Conservation (phyloP, 92 coral and sea anemone genomes). For the Epizoanthus scotinus region DNA sequence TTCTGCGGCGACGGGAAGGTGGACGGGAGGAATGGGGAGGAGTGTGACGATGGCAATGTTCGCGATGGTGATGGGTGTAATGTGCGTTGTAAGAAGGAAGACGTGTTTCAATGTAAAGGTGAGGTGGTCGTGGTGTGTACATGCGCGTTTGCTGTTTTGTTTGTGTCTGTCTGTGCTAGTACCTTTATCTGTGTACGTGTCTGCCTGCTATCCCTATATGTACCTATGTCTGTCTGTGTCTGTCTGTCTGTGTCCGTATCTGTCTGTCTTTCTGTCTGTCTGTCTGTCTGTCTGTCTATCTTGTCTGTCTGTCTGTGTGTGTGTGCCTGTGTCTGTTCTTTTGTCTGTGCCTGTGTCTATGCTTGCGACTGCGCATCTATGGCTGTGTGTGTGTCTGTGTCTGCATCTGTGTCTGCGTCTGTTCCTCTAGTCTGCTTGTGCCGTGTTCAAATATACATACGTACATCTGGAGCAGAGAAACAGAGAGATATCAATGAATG, state of each 20-base stretch:
- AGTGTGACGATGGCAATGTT: conserved; percentile 95
- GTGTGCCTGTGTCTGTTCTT: not conserved
- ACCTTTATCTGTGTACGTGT: not conserved
- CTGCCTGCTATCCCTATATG: too few relatives aligned
- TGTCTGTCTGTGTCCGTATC: too few relatives aligned
- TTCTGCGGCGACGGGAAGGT: conserved; percentile 97
- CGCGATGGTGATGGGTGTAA: conserved; percentile 98
- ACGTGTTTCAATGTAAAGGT: conserved; percentile 95
- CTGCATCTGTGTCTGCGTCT: not conserved
- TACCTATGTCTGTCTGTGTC: too few relatives aligned
- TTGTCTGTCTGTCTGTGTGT: not conserved
- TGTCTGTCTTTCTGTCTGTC: too few relatives aligned
- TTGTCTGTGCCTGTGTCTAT: not conserved
- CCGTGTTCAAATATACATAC: too few relatives aligned
- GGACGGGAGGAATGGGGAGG: conserved; percentile 85
- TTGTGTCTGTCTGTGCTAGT: not conserved
- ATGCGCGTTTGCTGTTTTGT: too few relatives aligned
- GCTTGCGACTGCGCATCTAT: not conserved
- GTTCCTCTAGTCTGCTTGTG: too few relatives aligned
- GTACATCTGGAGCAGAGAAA: too few relatives aligned
- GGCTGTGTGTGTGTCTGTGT: too few relatives aligned
- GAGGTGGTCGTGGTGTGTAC: not conserved
- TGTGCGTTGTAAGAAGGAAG: conserved; percentile 94
- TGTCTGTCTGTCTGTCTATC: too few relatives aligned
- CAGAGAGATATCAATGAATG: too few relatives aligned